Percentiles rank a stretch among this genome's conserved stretches.
Evolutionary conservation across 2,797 vertebrate genomes (phyloP).

Genomic region (Manis javanica): DNA sequence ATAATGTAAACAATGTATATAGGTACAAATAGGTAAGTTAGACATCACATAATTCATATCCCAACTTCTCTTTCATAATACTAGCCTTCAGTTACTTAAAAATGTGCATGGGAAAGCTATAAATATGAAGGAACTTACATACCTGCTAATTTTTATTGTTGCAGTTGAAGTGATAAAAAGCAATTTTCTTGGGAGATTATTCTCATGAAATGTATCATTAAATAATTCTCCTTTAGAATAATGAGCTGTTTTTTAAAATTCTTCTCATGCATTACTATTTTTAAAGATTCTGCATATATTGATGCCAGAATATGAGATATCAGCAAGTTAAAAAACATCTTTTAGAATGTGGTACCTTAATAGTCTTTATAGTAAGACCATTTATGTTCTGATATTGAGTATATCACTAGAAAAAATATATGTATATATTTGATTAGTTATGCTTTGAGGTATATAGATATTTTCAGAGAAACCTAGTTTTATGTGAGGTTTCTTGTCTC

Average conservation of each 20-base stretch:
- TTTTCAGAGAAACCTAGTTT: constrained; percentile 38
- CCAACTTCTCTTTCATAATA: background rate
- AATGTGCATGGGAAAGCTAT: background rate
- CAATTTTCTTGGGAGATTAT: background rate
- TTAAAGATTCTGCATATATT: background rate
- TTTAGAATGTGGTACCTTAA: background rate
- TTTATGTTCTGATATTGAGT: background rate
- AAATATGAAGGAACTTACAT: background rate
- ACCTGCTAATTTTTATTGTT: background rate
- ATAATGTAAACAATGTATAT: background rate
- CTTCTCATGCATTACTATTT: background rate
- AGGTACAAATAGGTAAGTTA: background rate
- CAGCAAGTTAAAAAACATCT: background rate
- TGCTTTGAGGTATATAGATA: background rate
- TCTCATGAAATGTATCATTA: background rate
- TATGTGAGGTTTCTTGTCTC: background rate
- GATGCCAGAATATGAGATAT: background rate
- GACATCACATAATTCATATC: background rate
- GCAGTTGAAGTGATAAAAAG: background rate
- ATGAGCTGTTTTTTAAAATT: background rate
- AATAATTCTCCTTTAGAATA: background rate
- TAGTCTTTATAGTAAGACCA: background rate
- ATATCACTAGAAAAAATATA: background rate
- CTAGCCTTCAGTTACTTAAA: background rate
- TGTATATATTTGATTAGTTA: background rate